A percentile compares a stretch with the other conserved stretches of the same genome.
These are phyloP conservation scores for Pocillopora damicornis DNA, from an alignment of 64 coral and sea anemone genomes.

Conservation along the genomic window DNA sequence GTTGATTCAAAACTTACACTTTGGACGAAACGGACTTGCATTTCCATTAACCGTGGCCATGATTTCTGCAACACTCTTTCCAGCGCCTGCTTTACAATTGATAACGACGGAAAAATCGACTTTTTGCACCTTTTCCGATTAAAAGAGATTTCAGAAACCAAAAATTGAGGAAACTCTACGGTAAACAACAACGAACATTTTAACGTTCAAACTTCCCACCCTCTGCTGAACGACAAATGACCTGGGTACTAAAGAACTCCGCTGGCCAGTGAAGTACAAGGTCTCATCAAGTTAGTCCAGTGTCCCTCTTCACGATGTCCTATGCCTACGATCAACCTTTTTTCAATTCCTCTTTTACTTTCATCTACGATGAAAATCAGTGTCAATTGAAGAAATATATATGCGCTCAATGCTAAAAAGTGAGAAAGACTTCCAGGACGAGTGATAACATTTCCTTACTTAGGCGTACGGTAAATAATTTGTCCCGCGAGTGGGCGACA, in stretches of 20 bases:
- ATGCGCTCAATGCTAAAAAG: too few relatives aligned
- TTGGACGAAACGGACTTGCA: slow-evolving; percentile 69
- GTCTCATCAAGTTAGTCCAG: not conserved
- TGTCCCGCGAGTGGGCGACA: too few relatives aligned
- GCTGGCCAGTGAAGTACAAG: not conserved
- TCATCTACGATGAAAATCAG: too few relatives aligned
- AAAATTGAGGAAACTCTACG: not conserved
- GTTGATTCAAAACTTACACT: slow-evolving; percentile 42
- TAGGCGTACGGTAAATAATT: too few relatives aligned
- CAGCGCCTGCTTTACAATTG: not conserved
- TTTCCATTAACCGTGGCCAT: slow-evolving; percentile 33
- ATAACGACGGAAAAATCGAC: not conserved
- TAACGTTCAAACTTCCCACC: slow-evolving; percentile 45
- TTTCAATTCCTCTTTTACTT: too few relatives aligned
- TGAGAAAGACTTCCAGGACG: too few relatives aligned
- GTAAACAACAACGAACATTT: not conserved
- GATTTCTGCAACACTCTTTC: not conserved
- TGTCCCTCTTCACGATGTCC: not conserved
- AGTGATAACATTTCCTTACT: too few relatives aligned
- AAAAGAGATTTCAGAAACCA: not conserved
- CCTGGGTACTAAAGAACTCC: slow-evolving; percentile 20
- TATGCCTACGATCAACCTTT: too few relatives aligned
- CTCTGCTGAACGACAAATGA: not conserved
- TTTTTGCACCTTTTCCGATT: not conserved
- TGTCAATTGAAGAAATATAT: too few relatives aligned